These are phyloP conservation scores for Cheilosia vernalis DNA, from an alignment of 2,888 invertebrate genomes.

Conservation along the genomic window DNA sequence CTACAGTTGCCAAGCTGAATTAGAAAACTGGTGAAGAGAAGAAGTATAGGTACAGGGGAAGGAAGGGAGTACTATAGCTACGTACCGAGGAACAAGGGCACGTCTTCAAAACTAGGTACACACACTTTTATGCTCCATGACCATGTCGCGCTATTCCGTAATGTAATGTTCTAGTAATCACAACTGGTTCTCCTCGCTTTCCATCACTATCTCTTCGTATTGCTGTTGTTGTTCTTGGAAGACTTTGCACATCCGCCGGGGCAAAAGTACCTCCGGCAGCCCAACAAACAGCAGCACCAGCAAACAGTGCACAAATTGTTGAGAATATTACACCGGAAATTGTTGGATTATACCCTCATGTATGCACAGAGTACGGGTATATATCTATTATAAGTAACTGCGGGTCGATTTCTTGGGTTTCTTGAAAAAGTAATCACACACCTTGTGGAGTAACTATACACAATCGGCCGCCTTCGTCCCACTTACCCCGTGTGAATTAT, in stretches of 20 bases:
- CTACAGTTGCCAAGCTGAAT: not conserved
- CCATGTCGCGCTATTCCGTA: conserved; percentile 19
- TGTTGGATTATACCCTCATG: conserved; percentile 63
- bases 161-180: conserved; percentile 47
- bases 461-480: not conserved
- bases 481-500: conserved; percentile 54
- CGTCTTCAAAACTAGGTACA: conserved; percentile 39
- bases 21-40: conserved; percentile 1
- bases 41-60: not conserved
- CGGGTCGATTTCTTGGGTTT: conserved; percentile 43
- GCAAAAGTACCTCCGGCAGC: conserved; percentile 56
- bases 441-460: conserved; percentile 10
- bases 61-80: not conserved
- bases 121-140: conserved; percentile 51
- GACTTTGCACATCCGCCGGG: conserved; percentile 62
- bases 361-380: conserved; percentile 22
- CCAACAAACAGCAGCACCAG: not conserved
- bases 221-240: conserved; percentile 43
- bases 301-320: conserved; percentile 33
- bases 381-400: conserved; percentile 23
- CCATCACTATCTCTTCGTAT: conserved; percentile 35
- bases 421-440: conserved; percentile 52
- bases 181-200: conserved; percentile 51
- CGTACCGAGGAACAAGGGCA: conserved; percentile 43
- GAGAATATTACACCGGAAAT: conserved; percentile 71